A percentile compares a stretch with the other conserved stretches of the same genome.
Evolutionary conservation across 2,888 invertebrate genomes (phyloP).

Genomic region (Ennomos fuscantarius): DNA sequence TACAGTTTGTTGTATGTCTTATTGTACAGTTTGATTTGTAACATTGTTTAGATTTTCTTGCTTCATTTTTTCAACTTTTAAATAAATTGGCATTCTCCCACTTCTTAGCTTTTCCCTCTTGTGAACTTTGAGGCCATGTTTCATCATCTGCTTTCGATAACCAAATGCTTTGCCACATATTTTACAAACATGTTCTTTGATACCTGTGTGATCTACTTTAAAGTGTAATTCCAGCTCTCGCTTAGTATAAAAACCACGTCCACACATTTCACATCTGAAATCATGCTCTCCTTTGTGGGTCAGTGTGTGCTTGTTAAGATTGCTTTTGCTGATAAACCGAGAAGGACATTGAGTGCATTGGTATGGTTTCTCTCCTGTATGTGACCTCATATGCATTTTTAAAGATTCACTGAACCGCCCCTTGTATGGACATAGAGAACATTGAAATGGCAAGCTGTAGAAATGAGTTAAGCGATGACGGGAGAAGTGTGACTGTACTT

Average conservation of each 20-base stretch:
- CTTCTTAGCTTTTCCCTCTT: conserved; percentile 69
- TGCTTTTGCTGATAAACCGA: conserved; percentile 72
- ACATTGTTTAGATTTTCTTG: too few species aligned
- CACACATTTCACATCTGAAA: conserved; percentile 70
- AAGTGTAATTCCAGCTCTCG: conserved; percentile 65
- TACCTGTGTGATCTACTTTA: conserved; percentile 73
- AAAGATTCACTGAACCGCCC: conserved; percentile 71
- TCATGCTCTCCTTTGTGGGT: conserved; percentile 64
- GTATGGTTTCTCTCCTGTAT: conserved; percentile 76
- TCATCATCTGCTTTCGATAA: conserved; percentile 76
- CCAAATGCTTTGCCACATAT: conserved; percentile 75
- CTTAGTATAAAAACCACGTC: conserved; percentile 68
- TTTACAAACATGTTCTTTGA: conserved; percentile 72
- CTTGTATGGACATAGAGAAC: conserved; percentile 70
- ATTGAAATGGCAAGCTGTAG: conserved; percentile 67
- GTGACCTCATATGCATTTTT: conserved; percentile 75
- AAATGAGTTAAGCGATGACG: conserved; percentile 73
- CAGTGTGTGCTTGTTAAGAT: conserved; percentile 69
- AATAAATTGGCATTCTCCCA: conserved; percentile 71
- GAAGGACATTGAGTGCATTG: conserved; percentile 70
- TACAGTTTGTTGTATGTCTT: conserved; percentile 24
- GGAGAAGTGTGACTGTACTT: conserved; percentile 59
- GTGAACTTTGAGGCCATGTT: conserved; percentile 74
- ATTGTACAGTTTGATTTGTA: conserved; percentile 23
- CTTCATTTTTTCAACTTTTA: conserved; percentile 61